Percentiles rank a stretch among this genome's conserved stretches.
Evolutionary conservation across 1,140 invertebrate genomes (phyloP).

Genomic region (Ganaspis sp.): DNA sequence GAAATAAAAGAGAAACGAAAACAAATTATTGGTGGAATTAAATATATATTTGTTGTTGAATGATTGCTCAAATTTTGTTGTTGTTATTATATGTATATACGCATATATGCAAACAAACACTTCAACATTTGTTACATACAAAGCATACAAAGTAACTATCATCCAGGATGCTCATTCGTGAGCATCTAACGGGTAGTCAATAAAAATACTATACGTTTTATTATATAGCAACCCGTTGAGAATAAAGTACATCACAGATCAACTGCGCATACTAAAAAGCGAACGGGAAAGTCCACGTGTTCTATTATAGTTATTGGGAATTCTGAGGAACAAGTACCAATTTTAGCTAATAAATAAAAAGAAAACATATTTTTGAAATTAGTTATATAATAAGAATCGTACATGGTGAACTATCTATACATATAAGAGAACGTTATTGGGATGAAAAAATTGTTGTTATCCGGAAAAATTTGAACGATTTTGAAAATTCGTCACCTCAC

Average conservation of each 20-base stretch:
- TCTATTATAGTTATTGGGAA: not conserved
- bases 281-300: constrained; percentile 5
- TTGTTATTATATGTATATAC: too few relatives aligned
- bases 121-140: not conserved
- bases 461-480: not conserved
- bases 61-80: not conserved
- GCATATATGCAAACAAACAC: constrained; percentile 14
- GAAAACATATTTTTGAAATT: too few relatives aligned
- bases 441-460: not conserved
- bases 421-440: not conserved
- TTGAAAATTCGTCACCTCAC: not conserved
- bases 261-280: constrained; percentile 8
- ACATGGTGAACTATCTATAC: not conserved
- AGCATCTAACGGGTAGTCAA: constrained; percentile 2
- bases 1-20: too few relatives aligned
- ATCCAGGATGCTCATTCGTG: not conserved
- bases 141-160: constrained; percentile 2
- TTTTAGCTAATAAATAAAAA: not conserved
- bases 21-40: too few relatives aligned
- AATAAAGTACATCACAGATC: constrained; percentile 19
- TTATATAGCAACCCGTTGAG: not conserved
- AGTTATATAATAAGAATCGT: too few relatives aligned
- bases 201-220: constrained; percentile 11
- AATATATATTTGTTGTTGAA: too few relatives aligned
- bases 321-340: not conserved